Percentiles rank a stretch among this genome's conserved stretches.
These are phyloP conservation scores for Blastobasis adustella DNA, from an alignment of 2,888 invertebrate genomes.

Conservation along the genomic window DNA sequence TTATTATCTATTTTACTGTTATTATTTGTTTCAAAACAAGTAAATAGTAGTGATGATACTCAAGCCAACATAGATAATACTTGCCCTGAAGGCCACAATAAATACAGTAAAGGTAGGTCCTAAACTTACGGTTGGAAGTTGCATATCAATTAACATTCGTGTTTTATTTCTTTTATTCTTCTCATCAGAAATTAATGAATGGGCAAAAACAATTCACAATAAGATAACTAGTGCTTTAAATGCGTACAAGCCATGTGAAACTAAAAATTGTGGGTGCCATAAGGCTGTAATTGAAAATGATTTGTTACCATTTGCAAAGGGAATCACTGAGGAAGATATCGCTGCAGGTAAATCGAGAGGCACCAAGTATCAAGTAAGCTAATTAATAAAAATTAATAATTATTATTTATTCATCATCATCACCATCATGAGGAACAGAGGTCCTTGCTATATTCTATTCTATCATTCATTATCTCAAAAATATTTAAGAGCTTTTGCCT, in stretches of 20 bases:
- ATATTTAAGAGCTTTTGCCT: no score
- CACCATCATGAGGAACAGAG: no score
- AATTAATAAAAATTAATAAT: background rate
- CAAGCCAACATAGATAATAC: conserved; percentile 5
- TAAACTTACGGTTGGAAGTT: background rate
- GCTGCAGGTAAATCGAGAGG: conserved; percentile 65
- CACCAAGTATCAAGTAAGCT: conserved; percentile 58
- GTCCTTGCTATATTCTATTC: no score
- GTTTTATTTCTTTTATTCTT: background rate
- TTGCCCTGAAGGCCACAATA: conserved; percentile 17
- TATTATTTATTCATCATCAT: no score
- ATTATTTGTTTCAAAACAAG: background rate
- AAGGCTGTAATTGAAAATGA: conserved; percentile 79
- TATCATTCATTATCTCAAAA: no score
- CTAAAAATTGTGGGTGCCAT: conserved; percentile 78
- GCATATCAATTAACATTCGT: background rate
- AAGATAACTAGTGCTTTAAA: conserved; percentile 66
- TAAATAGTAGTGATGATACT: background rate
- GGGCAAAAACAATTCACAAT: conserved; percentile 46
- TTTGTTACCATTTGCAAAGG: conserved; percentile 80
- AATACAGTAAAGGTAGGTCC: conserved; percentile 21
- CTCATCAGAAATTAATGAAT: conserved; percentile 60
- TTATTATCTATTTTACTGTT: background rate
- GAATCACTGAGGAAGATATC: conserved; percentile 81
- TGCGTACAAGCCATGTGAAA: conserved; percentile 72